phyloP scores from a whole-genome alignment of 2,888 invertebrate genomes.

The Thymelicus sylvestris region DNA sequence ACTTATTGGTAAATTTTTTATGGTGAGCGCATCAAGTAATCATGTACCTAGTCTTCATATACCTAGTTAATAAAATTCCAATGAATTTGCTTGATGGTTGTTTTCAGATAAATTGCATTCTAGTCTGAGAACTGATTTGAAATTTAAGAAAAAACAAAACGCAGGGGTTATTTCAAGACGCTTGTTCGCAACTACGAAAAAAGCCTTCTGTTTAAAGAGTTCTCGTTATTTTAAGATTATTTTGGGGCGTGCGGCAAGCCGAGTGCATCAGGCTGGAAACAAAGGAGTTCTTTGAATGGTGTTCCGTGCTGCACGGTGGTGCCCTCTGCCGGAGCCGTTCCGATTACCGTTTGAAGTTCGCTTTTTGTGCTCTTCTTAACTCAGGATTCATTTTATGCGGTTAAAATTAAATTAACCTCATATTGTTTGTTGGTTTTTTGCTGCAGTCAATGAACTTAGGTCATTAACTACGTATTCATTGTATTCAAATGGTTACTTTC shows the following conservation, averaged over 20 bases:
- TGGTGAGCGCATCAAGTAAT: too few relatives aligned
- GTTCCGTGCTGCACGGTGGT: neutral
- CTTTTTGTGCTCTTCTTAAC: conserved; percentile 20
- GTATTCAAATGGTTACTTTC: neutral
- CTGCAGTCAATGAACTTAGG: neutral
- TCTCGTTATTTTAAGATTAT: conserved; percentile 26
- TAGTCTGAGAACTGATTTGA: too few relatives aligned
- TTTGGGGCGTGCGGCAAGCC: conserved; percentile 30
- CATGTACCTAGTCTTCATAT: too few relatives aligned
- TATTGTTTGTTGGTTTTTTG: neutral
- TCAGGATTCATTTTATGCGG: conserved; percentile 11
- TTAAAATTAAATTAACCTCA: conserved; percentile 14
- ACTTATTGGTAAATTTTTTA: too few relatives aligned
- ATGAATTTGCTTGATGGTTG: too few relatives aligned
- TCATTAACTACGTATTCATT: neutral
- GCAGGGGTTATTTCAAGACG: neutral
- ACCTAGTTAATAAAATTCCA: too few relatives aligned
- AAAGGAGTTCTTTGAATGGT: conserved; percentile 32
- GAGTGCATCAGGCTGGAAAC: conserved; percentile 39
- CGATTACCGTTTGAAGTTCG: conserved; percentile 28
- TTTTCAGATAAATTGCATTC: too few relatives aligned
- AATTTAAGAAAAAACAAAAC: too few relatives aligned
- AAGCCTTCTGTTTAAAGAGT: conserved; percentile 7
- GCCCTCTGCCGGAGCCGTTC: conserved; percentile 7
- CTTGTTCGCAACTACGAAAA: neutral